Evolutionary conservation across 2,797 vertebrate genomes (phyloP), one percentile per base, ranked within the genome.

Genomic region (Lepilemur septentrionalis): DNA sequence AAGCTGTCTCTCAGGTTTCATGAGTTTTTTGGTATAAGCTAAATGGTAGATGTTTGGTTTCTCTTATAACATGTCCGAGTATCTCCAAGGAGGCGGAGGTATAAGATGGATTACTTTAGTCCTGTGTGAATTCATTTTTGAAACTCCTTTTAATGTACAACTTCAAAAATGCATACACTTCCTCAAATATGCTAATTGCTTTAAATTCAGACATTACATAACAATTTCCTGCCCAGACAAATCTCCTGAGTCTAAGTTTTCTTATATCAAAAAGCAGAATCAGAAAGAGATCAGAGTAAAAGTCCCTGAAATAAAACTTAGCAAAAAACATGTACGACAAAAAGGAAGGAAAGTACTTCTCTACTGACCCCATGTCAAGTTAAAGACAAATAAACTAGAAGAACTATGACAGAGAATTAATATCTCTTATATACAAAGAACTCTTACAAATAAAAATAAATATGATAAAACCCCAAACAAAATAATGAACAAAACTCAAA

Each of bases 201-300:
- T 97, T 96, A 96, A 96, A 93, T 94, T 92, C 89, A 95, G 93
- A 84, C 32, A 73, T 72, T 73, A 92, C 57, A 89, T 57, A 89
- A 96, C 95, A 95, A 94, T 85, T 93, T 76, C 67, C 63, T 86
- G 78, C 48, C 63, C n/a, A 86, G 81, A 86, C 50, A 93, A 97
- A 92, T 88, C 41, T 84, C 96, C 87, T 83, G 59, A 82, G 38
- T 91, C 82, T 73, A 86, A 75, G 83, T 61, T 95, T 96, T 89
- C 73, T 94, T 81, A 80, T 30, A 85, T 30, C 50, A 95, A 94
- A 88, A 79, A 89, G 88, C 1, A 95, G 10, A 78, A 91, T 85
- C 41, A 84, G 79, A 96, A 72, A 88, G 55, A 82, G 78, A 94
- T 78, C 41, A 90, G 80, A 92, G 96, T 86, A 95, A 92, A 92